A percentile compares a stretch with the other conserved stretches of the same genome.
Evolutionary conservation across 2,888 invertebrate species (phyloP).

Genomic region (Philereme transversata): DNA sequence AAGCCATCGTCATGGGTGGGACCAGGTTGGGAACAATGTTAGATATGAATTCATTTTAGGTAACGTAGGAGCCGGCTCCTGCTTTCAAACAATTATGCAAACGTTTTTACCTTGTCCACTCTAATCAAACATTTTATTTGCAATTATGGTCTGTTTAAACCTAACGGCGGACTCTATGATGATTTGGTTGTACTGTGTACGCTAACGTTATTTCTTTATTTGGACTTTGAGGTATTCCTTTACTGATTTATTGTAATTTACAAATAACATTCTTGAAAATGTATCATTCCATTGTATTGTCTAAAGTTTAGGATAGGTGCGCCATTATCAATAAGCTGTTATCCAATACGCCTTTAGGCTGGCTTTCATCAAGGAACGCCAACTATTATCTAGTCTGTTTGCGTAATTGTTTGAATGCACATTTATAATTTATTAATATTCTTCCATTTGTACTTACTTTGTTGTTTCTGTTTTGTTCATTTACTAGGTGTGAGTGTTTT

Average conservation of each 20-base stretch:
- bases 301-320: constrained; percentile 80
- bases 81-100: constrained; percentile 67
- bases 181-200: constrained; percentile 37
- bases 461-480: constrained; percentile 53
- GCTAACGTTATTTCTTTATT: constrained; percentile 38
- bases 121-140: constrained; percentile 43
- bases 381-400: constrained; percentile 52
- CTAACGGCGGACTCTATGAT: constrained; percentile 39
- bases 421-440: constrained; percentile 65
- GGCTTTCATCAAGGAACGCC: constrained; percentile 39
- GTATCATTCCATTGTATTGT: constrained; percentile 82
- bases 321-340: constrained; percentile 68
- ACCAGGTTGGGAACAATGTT: constrained; percentile 84
- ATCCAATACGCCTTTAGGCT: constrained; percentile 37
- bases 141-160: constrained; percentile 34
- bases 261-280: constrained; percentile 80
- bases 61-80: constrained; percentile 68
- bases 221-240: constrained; percentile 43
- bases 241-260: constrained; percentile 55
- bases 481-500: constrained; percentile 62
- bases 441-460: constrained; percentile 62
- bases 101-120: constrained; percentile 49
- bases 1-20: constrained; percentile 84
- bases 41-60: constrained; percentile 77
- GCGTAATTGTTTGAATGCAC: constrained; percentile 70